Conservation (phyloP, 2,113 vertebrate species). For the Camelus bactrianus region DNA sequence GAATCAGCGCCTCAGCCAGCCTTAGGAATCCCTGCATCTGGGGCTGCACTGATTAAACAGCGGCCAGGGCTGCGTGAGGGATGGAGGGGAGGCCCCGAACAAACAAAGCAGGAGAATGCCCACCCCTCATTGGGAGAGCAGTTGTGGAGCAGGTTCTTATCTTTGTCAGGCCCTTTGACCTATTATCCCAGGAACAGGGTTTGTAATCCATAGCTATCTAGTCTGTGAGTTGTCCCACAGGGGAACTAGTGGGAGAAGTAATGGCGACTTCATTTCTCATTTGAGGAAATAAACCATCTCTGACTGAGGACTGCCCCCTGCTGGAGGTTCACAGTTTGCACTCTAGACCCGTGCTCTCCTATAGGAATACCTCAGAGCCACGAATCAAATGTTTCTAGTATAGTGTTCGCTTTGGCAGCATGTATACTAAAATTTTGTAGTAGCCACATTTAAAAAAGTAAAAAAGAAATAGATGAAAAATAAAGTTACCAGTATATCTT, state of each 20-base stretch:
- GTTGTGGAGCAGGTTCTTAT: neutral
- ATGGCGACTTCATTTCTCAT: neutral
- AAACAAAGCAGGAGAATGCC: neutral
- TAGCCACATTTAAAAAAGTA: neutral
- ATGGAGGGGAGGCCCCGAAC: neutral
- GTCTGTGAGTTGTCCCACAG: neutral
- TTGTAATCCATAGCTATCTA: neutral
- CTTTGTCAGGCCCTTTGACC: neutral
- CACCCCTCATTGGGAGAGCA: accelerated
- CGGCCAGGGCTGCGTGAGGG: accelerated
- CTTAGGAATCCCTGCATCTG: neutral
- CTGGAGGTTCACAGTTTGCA: constrained; percentile 17
- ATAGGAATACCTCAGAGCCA: neutral
- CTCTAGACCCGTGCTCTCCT: too few species aligned
- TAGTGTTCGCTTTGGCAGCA: too few species aligned
- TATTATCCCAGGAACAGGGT: neutral
- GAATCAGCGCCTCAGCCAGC: neutral
- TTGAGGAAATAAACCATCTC: neutral
- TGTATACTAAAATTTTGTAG: neutral
- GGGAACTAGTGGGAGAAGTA: neutral
- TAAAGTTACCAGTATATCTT: neutral
- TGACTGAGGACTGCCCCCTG: constrained; percentile 58
- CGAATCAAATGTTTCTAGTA: too few species aligned
- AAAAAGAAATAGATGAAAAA: neutral
- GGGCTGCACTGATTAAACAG: neutral